Evolutionary conservation across 1,140 invertebrate genomes (phyloP).

Genomic region (Papilio helenus): DNA sequence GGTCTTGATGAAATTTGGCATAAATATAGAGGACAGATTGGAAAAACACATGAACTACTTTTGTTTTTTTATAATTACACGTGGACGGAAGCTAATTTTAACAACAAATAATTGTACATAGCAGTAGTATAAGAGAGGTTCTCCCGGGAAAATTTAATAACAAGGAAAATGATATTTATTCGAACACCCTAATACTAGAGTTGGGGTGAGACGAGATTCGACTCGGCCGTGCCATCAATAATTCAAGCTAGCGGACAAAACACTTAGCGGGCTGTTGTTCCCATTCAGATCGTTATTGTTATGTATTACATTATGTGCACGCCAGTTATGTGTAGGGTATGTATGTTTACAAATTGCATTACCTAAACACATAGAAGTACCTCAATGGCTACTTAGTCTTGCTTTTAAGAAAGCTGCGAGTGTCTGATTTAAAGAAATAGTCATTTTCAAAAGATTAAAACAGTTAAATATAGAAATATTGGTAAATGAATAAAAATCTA

Average conservation of each 20-base stretch:
- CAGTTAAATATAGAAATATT: too few relatives aligned
- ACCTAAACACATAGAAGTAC: constrained; percentile 35
- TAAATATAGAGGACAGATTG: too few relatives aligned
- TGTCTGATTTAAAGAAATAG: too few relatives aligned
- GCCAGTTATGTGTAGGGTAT: background rate
- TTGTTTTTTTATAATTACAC: too few relatives aligned
- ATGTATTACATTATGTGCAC: background rate
- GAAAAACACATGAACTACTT: too few relatives aligned
- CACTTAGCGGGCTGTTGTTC: constrained; percentile 58
- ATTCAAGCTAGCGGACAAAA: constrained; percentile 71
- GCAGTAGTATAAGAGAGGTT: background rate
- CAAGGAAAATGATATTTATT: background rate
- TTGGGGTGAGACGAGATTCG: constrained; percentile 45
- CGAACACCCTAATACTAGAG: constrained; percentile 32
- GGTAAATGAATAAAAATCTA: too few relatives aligned
- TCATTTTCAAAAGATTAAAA: too few relatives aligned
- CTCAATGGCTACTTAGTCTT: too few relatives aligned
- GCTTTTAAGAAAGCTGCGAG: too few relatives aligned
- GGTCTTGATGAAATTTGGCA: too few relatives aligned
- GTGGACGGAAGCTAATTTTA: too few relatives aligned
- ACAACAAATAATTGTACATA: background rate
- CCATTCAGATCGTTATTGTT: constrained; percentile 20
- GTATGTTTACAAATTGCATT: constrained; percentile 9
- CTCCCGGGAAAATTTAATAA: constrained; percentile 4
- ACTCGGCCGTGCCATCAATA: constrained; percentile 57